Base-by-base conservation (phyloP, 2,113 vertebrate species). In the Crocuta crocuta region DNA sequence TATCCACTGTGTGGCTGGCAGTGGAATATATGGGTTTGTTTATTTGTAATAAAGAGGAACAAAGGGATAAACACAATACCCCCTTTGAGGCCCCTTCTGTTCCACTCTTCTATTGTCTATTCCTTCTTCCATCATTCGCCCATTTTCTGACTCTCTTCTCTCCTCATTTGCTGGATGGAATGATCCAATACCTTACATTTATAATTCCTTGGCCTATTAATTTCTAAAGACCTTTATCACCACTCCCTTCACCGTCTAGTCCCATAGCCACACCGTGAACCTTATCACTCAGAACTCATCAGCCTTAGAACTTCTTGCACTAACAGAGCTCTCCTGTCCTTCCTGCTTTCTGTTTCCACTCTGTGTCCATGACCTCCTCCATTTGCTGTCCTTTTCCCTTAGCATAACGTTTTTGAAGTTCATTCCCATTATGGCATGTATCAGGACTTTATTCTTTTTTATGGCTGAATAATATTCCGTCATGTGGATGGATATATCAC, bases 391-490 rank as follows among this genome's bases (percentile, higher is more conserved):
- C 74, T 73, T 79, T 88, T 93, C 86, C 79, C 55, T 91, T 53
- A 74, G 10, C 48, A 70, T 71, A 78, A 58, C n/a, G 15, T 73
- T 92, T 97, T 73, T 28, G 65, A 91, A 39, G 58, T 78, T 89
- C 71, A 78, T 61, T 58, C 76, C 53, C 35, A 13, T 43, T 70
- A 24, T 66, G 71, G 43, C 70, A 48, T 84, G 3, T 95, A 48
- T 83, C 21, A 58, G 35, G 35, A 70, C 50, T 74, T 92, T 19
- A 10, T 82, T 86, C 78, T 50, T 97, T 87, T 91, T 87, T 55
- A 48, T 95, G 88, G 45, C n/a, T 84, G 31, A 94, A 76, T 95
- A 91, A 82, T 94, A 92, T 76, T 91, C 82, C 43, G n/a, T 81
- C 80, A 19, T 50, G 66, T 55, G 24, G n/a, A 11, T 81, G 10